Evolutionary conservation across 1,140 invertebrate species (phyloP).

Genomic region (Drosophila busckii): DNA sequence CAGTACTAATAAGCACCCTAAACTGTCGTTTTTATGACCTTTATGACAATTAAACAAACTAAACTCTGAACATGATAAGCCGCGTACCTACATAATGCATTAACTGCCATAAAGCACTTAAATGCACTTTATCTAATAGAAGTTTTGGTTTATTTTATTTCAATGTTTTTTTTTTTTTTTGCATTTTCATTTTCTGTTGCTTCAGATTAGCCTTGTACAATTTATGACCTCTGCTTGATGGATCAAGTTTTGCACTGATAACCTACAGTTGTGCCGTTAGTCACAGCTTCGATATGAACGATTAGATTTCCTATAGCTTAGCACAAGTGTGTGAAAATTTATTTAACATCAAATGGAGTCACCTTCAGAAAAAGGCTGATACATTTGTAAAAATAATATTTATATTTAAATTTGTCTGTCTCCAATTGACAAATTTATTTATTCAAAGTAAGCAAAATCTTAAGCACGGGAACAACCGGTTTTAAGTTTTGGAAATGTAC

Average conservation of each 20-base stretch:
- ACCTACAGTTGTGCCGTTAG: conserved; percentile 8
- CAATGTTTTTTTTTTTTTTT: neutral
- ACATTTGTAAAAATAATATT: too few species aligned
- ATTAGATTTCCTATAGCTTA: conserved; percentile 11
- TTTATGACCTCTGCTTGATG: conserved; percentile 36
- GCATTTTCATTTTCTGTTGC: neutral
- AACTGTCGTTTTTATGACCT: conserved; percentile 20
- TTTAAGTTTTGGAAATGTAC: conserved; percentile 14
- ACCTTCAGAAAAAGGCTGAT: too few species aligned
- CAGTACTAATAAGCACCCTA: neutral
- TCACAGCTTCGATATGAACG: conserved; percentile 25
- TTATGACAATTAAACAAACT: conserved; percentile 26
- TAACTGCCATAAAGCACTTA: conserved; percentile 10
- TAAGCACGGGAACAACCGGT: conserved; percentile 3
- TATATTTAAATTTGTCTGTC: too few species aligned
- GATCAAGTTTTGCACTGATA: conserved; percentile 28
- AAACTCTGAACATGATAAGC: conserved; percentile 24
- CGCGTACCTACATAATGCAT: conserved; percentile 1
- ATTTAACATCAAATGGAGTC: conserved; percentile 27
- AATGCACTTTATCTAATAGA: conserved; percentile 13
- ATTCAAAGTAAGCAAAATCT: conserved; percentile 15
- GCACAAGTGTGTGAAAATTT: conserved; percentile 20
- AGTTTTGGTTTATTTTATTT: neutral
- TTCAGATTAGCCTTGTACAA: conserved; percentile 28
- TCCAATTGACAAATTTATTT: conserved; percentile 17